These are phyloP conservation scores for Punctoribates punctum DNA, from an alignment of 2,888 invertebrate species.

Conservation along the genomic window DNA sequence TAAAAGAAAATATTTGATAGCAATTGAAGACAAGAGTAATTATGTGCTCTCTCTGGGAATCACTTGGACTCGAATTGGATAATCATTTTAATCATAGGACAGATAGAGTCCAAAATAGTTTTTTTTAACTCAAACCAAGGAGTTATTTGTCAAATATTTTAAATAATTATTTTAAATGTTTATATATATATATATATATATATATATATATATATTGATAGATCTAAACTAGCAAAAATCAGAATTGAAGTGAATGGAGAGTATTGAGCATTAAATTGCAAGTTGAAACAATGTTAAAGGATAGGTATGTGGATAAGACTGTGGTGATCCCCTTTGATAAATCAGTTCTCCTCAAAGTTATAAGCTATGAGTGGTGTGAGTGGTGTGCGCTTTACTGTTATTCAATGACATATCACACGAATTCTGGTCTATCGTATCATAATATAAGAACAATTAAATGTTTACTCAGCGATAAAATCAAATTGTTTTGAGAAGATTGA, in stretches of 20 bases:
- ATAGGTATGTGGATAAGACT: too few species aligned
- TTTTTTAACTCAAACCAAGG: too few species aligned
- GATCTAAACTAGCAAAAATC: too few species aligned
- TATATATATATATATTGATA: too few species aligned
- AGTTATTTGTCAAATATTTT: too few species aligned
- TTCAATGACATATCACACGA: not conserved
- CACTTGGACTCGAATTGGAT: slow-evolving; percentile 15
- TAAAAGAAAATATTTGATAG: slow-evolving; percentile 25
- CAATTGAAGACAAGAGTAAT: slow-evolving; percentile 25
- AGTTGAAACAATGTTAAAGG: too few species aligned
- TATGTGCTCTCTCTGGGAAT: not conserved
- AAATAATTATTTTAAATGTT: too few species aligned
- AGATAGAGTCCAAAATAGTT: slow-evolving; percentile 7
- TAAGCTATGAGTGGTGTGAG: not conserved
- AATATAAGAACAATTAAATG: slow-evolving; percentile 29
- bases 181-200: too few species aligned
- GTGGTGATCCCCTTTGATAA: too few species aligned
- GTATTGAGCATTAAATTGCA: too few species aligned
- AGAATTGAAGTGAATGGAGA: too few species aligned
- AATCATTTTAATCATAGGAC: not conserved
- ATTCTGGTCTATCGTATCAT: not conserved
- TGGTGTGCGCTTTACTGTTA: not conserved
- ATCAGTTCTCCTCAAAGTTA: slow-evolving; percentile 8
- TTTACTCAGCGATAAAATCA: slow-evolving; percentile 16
- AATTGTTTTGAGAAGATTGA: slow-evolving; percentile 24